Evolutionary conservation across 30 jellyfish, hydroid and myxozoan genomes (phyloP).

Genomic region (Chrysaora quinquecirrha): DNA sequence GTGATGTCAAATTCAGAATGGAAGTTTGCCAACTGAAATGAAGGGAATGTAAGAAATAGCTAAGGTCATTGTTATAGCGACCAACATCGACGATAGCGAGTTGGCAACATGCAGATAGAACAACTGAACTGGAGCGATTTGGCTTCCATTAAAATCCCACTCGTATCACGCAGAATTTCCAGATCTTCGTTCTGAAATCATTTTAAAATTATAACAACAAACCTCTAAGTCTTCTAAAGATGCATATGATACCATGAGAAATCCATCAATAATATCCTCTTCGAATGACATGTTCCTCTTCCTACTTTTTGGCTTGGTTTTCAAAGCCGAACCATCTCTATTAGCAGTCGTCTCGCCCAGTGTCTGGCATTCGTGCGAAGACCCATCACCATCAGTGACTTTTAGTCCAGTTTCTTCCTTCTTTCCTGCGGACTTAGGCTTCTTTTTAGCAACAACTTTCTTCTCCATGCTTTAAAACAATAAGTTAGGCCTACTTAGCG

Average conservation of each 20-base stretch:
- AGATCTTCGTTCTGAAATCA: too few relatives aligned
- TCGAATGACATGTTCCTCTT: constrained; percentile 57
- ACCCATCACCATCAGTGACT: background rate
- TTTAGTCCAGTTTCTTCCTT: constrained; percentile 52
- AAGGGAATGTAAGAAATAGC: too few relatives aligned
- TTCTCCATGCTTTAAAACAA: constrained; percentile 51
- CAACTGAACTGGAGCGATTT: too few relatives aligned
- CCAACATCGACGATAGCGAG: too few relatives aligned
- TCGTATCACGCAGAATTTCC: too few relatives aligned
- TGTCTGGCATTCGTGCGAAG: constrained; percentile 38
- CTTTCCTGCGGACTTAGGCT: constrained; percentile 29
- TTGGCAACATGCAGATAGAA: too few relatives aligned
- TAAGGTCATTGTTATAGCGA: too few relatives aligned
- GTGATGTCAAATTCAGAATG: too few relatives aligned
- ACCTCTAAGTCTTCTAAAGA: constrained; percentile 77
- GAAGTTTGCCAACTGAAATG: too few relatives aligned
- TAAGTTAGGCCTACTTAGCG: background rate
- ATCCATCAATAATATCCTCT: constrained; percentile 78
- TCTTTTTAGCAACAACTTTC: constrained; percentile 55
- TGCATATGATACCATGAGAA: constrained; percentile 70
- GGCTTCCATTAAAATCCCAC: too few relatives aligned
- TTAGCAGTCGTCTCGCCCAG: constrained; percentile 57
- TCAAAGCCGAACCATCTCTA: constrained; percentile 22
- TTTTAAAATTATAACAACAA: too few relatives aligned
- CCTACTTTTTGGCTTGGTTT: constrained; percentile 61